These are phyloP conservation scores for Drosophila sp. DNA, from an alignment of 1,140 invertebrate species.

Conservation along the genomic window DNA sequence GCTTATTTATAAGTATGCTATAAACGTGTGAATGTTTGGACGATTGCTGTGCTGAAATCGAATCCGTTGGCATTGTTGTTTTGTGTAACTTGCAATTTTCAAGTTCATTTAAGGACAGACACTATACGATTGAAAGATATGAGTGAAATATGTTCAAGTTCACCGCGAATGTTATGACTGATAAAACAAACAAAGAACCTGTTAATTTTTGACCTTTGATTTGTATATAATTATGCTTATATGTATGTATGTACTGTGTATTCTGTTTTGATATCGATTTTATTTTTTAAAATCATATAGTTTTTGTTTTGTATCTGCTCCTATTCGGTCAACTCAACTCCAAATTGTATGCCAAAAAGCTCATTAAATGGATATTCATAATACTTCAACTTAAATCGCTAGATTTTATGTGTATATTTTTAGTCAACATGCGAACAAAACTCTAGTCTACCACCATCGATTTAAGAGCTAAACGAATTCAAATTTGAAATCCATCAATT, in stretches of 20 bases:
- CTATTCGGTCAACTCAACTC: conserved; percentile 40
- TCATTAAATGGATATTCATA: conserved; percentile 54
- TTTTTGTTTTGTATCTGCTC: conserved; percentile 45
- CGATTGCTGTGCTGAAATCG: conserved; percentile 11
- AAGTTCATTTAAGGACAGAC: conserved; percentile 12
- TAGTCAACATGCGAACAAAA: conserved; percentile 51
- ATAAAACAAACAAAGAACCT: conserved; percentile 56
- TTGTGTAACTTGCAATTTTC: conserved; percentile 5
- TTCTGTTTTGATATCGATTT: conserved; percentile 60
- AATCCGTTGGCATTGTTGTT: conserved; percentile 13
- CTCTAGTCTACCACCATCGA: conserved; percentile 63
- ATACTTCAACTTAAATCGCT: conserved; percentile 25
- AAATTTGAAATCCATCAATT: conserved; percentile 44
- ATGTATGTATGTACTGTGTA: conserved; percentile 48
- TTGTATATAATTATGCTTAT: conserved; percentile 58
- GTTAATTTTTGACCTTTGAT: conserved; percentile 71
- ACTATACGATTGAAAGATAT: conserved; percentile 11
- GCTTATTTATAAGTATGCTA: conserved; percentile 25
- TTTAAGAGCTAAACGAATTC: conserved; percentile 58
- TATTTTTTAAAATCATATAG: conserved; percentile 58
- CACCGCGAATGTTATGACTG: conserved; percentile 68
- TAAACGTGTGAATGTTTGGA: conserved; percentile 7
- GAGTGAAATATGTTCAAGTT: conserved; percentile 62
- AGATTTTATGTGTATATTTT: conserved; percentile 67
- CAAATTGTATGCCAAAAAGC: conserved; percentile 58